These are phyloP conservation scores for Chesias legatella DNA, from an alignment of 2,888 invertebrate genomes.

Conservation along the genomic window DNA sequence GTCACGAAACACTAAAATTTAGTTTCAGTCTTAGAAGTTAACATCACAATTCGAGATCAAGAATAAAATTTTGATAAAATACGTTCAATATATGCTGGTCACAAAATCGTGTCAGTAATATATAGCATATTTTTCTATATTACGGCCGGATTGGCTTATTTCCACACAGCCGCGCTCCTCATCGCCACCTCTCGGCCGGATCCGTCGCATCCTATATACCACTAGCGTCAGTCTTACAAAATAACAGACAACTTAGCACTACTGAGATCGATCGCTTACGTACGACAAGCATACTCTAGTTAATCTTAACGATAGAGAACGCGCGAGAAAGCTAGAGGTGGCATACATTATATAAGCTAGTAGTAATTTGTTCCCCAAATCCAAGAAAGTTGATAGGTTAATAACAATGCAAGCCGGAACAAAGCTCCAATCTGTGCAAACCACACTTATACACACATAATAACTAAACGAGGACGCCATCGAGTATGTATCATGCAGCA, in stretches of 20 bases:
- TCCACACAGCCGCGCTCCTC: slow-evolving; percentile 25
- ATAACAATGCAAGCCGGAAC: slow-evolving; percentile 23
- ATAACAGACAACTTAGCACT: slow-evolving; percentile 43
- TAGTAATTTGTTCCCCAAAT: slow-evolving; percentile 19
- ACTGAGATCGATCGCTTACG: slow-evolving; percentile 30
- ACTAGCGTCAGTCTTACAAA: slow-evolving; percentile 55
- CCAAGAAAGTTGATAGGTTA: slow-evolving; percentile 25
- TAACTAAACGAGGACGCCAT: slow-evolving; percentile 24
- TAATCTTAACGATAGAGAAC: slow-evolving; percentile 27
- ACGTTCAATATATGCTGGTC: slow-evolving; percentile 2
- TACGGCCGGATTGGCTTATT: slow-evolving; percentile 26
- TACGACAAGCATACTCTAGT: slow-evolving; percentile 26
- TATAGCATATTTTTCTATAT: slow-evolving; percentile 20
- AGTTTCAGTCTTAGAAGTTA: slow-evolving; percentile 30
- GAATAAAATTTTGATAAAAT: slow-evolving; percentile 27
- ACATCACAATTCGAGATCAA: slow-evolving; percentile 31
- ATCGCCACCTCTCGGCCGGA: slow-evolving; percentile 32
- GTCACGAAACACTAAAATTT: slow-evolving; percentile 37
- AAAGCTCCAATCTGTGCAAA: slow-evolving; percentile 31
- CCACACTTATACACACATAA: slow-evolving; percentile 9
- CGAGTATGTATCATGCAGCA: slow-evolving; percentile 25
- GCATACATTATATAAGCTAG: slow-evolving; percentile 20
- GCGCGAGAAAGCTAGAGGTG: slow-evolving; percentile 27
- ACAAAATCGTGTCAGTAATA: slow-evolving; percentile 17
- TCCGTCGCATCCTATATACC: slow-evolving; percentile 35